Conservation (phyloP, 2,888 invertebrate genomes). For the Venustoraphidia nigricollis region DNA sequence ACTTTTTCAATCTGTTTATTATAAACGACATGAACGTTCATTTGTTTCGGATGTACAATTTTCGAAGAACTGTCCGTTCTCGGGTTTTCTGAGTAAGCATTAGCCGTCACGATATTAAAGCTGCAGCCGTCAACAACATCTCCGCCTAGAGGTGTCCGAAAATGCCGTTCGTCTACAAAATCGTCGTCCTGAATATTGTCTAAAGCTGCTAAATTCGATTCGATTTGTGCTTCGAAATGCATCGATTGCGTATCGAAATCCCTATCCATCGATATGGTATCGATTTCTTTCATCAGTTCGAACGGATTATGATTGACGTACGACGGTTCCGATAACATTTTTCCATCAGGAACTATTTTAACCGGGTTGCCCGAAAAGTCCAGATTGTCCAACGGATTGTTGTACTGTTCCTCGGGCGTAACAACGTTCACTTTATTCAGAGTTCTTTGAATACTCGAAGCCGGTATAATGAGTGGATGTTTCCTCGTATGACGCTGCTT, state of each 20-base stretch:
- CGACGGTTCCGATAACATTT: conserved; percentile 10
- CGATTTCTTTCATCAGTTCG: conserved; percentile 5
- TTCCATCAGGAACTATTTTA: conserved; percentile 8
- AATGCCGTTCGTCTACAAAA: conserved; percentile 3
- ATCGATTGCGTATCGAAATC: conserved; percentile 26
- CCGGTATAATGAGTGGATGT: conserved; percentile 65
- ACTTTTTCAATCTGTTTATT: neutral
- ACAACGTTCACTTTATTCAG: conserved; percentile 38
- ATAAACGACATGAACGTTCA: neutral
- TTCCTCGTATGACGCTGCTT: conserved; percentile 64
- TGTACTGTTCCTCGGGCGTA: conserved; percentile 24
- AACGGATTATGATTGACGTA: conserved; percentile 11
- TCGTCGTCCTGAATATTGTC: conserved; percentile 36
- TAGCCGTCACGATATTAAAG: neutral
- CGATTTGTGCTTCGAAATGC: conserved; percentile 44
- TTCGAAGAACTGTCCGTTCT: neutral
- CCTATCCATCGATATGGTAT: conserved; percentile 8
- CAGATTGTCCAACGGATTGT: conserved; percentile 15
- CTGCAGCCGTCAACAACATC: neutral
- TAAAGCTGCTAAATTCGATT: conserved; percentile 41
- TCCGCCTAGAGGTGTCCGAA: neutral
- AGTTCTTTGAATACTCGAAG: conserved; percentile 42
- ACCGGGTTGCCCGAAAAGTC: conserved; percentile 20
- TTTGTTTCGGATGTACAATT: neutral
- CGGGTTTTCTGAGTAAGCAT: neutral